A percentile compares a stretch with the other conserved stretches of the same genome.
These are phyloP conservation scores for Synergus japonicus DNA, from an alignment of 2,888 invertebrate species.

Conservation along the genomic window DNA sequence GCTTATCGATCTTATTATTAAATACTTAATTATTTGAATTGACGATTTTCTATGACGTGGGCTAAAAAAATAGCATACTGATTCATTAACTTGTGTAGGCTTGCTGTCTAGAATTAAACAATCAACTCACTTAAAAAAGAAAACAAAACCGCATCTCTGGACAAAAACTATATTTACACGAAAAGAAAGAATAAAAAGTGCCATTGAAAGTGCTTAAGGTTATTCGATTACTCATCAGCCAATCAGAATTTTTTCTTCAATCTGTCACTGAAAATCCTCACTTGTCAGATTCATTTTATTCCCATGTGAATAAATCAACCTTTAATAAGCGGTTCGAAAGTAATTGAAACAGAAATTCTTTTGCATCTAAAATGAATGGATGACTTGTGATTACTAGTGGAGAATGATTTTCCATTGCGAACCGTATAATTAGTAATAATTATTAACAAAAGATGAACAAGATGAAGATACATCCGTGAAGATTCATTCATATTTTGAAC, in stretches of 20 bases:
- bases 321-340: slow-evolving; percentile 28
- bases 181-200: slow-evolving; percentile 29
- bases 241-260: slow-evolving; percentile 1
- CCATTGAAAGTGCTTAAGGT: slow-evolving; percentile 13
- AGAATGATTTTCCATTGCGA: slow-evolving; percentile 26
- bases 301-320: slow-evolving; percentile 20
- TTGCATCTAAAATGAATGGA: not conserved
- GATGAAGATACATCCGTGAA: slow-evolving; percentile 24
- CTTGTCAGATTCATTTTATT: slow-evolving; percentile 18
- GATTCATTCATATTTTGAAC: not conserved
- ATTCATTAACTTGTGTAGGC: not conserved
- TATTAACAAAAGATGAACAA: slow-evolving; percentile 25
- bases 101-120: not conserved
- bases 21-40: not conserved
- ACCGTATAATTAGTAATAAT: slow-evolving; percentile 21
- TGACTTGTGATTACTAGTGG: slow-evolving; percentile 10
- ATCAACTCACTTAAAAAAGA: slow-evolving; percentile 10
- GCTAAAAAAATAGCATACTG: not conserved
- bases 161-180: not conserved
- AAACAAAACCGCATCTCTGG: not conserved
- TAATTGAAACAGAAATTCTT: slow-evolving; percentile 24
- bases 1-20: too few species aligned
- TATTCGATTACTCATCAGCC: slow-evolving; percentile 21
- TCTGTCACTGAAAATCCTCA: slow-evolving; percentile 26
- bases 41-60: not conserved